Evolutionary conservation across 2,113 vertebrate genomes (phyloP).

Genomic region (Indicator maculatus): DNA sequence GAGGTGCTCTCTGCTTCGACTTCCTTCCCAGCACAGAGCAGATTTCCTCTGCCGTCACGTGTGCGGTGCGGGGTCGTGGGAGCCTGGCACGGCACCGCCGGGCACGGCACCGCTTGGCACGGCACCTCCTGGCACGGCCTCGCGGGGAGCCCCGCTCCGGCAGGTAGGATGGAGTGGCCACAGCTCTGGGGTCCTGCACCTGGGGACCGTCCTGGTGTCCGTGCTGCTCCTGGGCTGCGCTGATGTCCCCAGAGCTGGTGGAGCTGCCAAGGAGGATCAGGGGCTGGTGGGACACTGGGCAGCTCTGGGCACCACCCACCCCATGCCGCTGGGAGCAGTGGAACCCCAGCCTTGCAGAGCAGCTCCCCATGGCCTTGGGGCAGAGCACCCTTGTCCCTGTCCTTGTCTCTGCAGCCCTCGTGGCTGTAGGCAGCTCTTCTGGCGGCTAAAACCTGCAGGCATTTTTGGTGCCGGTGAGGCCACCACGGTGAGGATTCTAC

Average conservation of each 20-base stretch:
- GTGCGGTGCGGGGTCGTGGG: neutral
- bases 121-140: neutral
- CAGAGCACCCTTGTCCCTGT: fast-evolving
- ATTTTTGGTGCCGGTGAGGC: fast-evolving
- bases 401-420: fast-evolving
- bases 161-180: neutral
- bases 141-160: neutral
- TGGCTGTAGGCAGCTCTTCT: fast-evolving
- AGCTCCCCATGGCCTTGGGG: fast-evolving
- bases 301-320: neutral
- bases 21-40: conserved; percentile 21
- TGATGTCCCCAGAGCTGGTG: fast-evolving
- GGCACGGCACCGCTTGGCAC: neutral
- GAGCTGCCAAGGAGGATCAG: neutral
- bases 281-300: neutral
- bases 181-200: fast-evolving
- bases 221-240: fast-evolving
- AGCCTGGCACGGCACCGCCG: neutral
- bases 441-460: neutral
- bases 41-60: conserved; percentile 26
- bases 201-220: fast-evolving
- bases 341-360: neutral
- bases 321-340: fast-evolving
- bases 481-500: fast-evolving
- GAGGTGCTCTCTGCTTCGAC: neutral